Conservation (phyloP, 2,888 invertebrate species). For the Diarsia rubi region DNA sequence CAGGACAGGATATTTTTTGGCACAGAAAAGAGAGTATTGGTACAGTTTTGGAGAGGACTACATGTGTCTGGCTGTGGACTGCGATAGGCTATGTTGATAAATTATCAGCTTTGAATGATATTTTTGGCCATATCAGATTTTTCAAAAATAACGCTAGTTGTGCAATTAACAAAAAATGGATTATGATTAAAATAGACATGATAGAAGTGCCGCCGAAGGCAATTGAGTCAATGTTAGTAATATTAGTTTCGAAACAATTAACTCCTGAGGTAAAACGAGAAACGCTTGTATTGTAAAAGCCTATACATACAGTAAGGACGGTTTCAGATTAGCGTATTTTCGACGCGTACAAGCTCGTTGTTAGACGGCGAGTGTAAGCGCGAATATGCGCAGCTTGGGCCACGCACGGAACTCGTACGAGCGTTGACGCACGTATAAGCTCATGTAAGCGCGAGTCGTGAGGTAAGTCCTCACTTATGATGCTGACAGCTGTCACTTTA, state of each 20-base stretch:
- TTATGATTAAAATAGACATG: constrained; percentile 34
- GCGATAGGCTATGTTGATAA: not conserved
- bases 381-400: not conserved
- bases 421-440: not conserved
- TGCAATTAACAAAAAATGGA: constrained; percentile 13
- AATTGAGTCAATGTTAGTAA: constrained; percentile 57
- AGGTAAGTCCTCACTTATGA: not conserved
- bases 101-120: not conserved
- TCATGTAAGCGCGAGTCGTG: not conserved
- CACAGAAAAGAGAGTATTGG: no score
- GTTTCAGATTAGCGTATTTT: not conserved
- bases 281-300: constrained; percentile 9
- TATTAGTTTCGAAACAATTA: constrained; percentile 49
- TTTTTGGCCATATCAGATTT: not conserved
- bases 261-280: constrained; percentile 33
- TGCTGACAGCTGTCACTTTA: not conserved
- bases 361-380: not conserved
- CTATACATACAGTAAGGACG: not conserved
- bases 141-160: not conserved
- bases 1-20: not conserved
- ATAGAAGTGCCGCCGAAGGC: constrained; percentile 4
- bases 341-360: not conserved
- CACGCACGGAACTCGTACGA: not conserved
- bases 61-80: not conserved
- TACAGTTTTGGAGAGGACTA: no score